phyloP scores from a whole-genome alignment of 2,888 invertebrate species.

The Julus scandinavius region DNA sequence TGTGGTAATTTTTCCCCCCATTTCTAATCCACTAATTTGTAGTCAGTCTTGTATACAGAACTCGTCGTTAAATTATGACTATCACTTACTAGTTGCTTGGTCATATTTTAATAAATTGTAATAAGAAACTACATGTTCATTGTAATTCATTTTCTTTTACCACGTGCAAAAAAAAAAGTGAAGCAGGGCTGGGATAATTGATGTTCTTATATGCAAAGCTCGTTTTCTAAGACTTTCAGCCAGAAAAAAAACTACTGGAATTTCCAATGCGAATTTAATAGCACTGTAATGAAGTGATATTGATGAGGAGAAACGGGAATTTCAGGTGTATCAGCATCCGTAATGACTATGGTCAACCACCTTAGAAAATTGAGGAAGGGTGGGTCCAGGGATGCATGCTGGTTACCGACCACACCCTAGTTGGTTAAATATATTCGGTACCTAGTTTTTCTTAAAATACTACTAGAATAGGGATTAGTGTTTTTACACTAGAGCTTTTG shows the following conservation, averaged over 20 bases:
- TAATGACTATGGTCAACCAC: conserved; percentile 34
- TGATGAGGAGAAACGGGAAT: conserved; percentile 34
- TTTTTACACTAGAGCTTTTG: not conserved
- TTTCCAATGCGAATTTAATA: conserved; percentile 37
- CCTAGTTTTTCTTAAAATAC: not conserved
- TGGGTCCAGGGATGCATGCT: conserved; percentile 20
- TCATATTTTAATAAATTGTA: not conserved
- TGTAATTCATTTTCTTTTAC: conserved; percentile 1
- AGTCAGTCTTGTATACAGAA: not conserved
- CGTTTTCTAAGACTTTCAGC: not conserved
- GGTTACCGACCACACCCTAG: conserved; percentile 2
- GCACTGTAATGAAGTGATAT: conserved; percentile 35
- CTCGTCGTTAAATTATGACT: not conserved
- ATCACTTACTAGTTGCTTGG: not conserved
- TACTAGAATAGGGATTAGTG: not conserved
- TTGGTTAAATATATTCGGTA: not conserved
- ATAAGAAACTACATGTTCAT: not conserved
- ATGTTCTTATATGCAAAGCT: conserved; percentile 9
- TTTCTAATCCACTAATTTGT: conserved; percentile 4
- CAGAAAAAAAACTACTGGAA: conserved; percentile 5
- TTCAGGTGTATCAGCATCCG: conserved; percentile 39
- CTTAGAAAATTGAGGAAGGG: conserved; percentile 35
- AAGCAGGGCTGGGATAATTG: conserved; percentile 17
- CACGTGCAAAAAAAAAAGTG: not conserved
- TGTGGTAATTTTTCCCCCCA: not conserved